Percentiles rank a stretch among this genome's conserved stretches.
These are phyloP conservation scores for Taenioides sp. DNA, from an alignment of 2,797 vertebrate species.

Conservation along the genomic window DNA sequence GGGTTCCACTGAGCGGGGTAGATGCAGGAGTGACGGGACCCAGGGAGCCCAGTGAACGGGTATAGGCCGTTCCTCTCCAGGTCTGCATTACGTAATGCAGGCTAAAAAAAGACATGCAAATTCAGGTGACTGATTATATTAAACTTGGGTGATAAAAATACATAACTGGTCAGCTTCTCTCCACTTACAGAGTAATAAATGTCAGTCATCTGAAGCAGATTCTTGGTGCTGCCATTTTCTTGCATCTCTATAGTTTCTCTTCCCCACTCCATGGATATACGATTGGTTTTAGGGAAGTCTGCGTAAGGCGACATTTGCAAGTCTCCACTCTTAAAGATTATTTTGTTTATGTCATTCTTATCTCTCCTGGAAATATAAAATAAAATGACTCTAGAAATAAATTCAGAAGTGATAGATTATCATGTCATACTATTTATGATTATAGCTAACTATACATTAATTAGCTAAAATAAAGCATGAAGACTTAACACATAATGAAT, in stretches of 20 bases:
- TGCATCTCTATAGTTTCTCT: constrained; percentile 98
- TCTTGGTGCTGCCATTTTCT: constrained; percentile 98
- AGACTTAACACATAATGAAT: too few relatives aligned
- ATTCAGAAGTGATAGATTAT: too few relatives aligned
- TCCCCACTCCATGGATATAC: constrained; percentile 92
- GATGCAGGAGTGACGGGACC: constrained; percentile 96
- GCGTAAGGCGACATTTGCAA: constrained; percentile 95
- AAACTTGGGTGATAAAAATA: neutral
- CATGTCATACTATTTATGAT: neutral
- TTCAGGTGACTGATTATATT: neutral
- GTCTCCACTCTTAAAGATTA: constrained; percentile 97
- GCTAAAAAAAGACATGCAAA: constrained; percentile 64
- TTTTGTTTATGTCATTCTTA: constrained; percentile 98
- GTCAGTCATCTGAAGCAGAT: constrained; percentile 96
- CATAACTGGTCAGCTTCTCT: neutral
- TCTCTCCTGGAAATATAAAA: constrained; percentile 81
- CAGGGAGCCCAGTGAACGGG: constrained; percentile 91
- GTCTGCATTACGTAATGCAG: constrained; percentile 89
- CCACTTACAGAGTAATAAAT: constrained; percentile 92
- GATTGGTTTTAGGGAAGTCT: constrained; percentile 91
- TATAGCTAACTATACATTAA: neutral
- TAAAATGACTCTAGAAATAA: too few relatives aligned
- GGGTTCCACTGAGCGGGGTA: constrained; percentile 97
- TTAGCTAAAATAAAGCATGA: too few relatives aligned
- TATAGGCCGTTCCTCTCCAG: constrained; percentile 93